A percentile compares a stretch with the other conserved stretches of the same genome.
These are phyloP conservation scores for Gymnarchus niloticus DNA, from an alignment of 2,113 vertebrate species.

Conservation along the genomic window DNA sequence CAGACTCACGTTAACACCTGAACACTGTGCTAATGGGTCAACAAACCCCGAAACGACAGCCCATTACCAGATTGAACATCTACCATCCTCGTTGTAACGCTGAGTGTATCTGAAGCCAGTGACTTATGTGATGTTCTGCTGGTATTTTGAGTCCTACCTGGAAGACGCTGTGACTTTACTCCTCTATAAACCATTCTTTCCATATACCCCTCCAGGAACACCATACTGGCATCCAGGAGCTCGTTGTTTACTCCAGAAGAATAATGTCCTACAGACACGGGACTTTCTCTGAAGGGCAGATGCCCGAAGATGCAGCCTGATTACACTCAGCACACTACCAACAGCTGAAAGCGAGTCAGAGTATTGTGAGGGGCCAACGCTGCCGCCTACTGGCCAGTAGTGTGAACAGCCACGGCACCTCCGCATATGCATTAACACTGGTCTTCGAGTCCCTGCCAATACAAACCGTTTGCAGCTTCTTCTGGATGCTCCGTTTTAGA, in stretches of 20 bases:
- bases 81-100: too few relatives aligned
- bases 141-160: not conserved
- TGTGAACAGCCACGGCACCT: not conserved
- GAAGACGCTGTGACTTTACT: not conserved
- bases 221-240: not conserved
- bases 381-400: conserved; percentile 29
- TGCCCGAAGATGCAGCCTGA: not conserved
- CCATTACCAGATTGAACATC: too few relatives aligned
- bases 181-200: not conserved
- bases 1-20: too few relatives aligned
- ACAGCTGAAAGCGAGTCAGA: not conserved
- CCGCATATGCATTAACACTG: not conserved
- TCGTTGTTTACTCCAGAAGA: not conserved
- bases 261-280: not conserved
- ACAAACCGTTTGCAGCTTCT: conserved; percentile 28
- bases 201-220: not conserved
- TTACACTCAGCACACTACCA: not conserved
- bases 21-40: too few relatives aligned
- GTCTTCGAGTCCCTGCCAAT: conserved; percentile 31
- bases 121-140: not conserved
- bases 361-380: conserved; percentile 20
- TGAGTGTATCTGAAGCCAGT: too few relatives aligned
- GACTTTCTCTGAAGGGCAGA: not conserved
- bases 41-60: too few relatives aligned
- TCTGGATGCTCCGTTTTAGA: conserved; percentile 28